These are phyloP conservation scores for Gymnorhina tibicen DNA, from an alignment of 2,113 vertebrate genomes.

Conservation along the genomic window DNA sequence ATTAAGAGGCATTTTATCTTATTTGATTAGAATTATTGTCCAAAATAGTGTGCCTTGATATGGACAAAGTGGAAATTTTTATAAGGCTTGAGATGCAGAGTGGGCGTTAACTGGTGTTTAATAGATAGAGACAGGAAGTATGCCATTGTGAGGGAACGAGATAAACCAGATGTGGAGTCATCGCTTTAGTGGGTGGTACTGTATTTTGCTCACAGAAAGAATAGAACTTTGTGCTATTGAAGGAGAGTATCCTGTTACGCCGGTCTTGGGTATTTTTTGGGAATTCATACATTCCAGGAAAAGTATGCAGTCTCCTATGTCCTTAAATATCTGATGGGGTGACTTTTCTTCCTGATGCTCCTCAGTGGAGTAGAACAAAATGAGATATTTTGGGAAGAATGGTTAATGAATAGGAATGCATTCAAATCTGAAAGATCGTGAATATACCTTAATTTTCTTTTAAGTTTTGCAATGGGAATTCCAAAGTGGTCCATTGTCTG, in stretches of 20 bases:
- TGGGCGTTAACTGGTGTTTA: slow-evolving; percentile 21
- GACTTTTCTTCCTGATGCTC: neutral
- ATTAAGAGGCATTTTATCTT: neutral
- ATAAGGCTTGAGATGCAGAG: neutral
- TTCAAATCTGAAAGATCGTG: neutral
- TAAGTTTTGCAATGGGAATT: neutral
- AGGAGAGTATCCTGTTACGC: slow-evolving; percentile 32
- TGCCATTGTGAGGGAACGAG: slow-evolving; percentile 18
- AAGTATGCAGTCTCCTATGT: neutral
- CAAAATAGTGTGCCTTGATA: neutral
- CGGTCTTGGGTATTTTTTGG: neutral
- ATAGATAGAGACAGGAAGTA: slow-evolving; percentile 33
- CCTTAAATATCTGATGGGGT: neutral
- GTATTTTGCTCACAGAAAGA: slow-evolving; percentile 43
- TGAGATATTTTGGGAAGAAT: neutral
- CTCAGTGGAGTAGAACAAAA: neutral
- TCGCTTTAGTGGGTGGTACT: slow-evolving; percentile 28
- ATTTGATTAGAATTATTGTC: neutral
- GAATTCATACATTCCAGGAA: neutral
- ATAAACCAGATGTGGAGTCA: slow-evolving; percentile 51
- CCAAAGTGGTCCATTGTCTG: neutral
- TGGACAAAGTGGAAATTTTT: neutral
- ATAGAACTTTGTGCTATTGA: slow-evolving; percentile 46
- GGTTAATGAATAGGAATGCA: neutral
- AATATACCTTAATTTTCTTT: neutral